Conservation (phyloP, 2,797 vertebrate genomes). For the Paguma larvata region DNA sequence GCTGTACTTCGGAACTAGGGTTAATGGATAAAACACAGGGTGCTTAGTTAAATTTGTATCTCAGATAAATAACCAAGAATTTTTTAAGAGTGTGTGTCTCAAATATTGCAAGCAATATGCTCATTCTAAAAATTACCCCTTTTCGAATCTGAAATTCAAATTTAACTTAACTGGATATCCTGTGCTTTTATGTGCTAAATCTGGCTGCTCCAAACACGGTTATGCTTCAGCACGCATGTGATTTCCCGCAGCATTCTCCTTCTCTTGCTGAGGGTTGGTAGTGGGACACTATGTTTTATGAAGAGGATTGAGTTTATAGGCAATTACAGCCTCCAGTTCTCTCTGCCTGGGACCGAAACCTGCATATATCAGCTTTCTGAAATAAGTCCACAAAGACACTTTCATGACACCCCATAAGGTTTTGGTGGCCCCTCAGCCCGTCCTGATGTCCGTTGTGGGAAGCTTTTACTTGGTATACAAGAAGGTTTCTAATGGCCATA, state of each 20-base stretch:
- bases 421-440: background rate
- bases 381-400: background rate
- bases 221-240: background rate
- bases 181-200: background rate
- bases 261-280: background rate
- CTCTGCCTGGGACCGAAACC: background rate
- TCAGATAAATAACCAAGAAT: background rate
- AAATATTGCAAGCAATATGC: background rate
- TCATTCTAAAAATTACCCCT: background rate
- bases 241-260: background rate
- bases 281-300: background rate
- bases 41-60: background rate
- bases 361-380: background rate
- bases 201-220: too few species aligned
- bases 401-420: background rate
- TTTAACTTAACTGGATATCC: background rate
- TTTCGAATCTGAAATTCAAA: constrained; percentile 19
- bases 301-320: background rate
- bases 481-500: background rate
- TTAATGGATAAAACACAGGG: background rate
- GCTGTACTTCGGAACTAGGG: background rate
- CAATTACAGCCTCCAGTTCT: background rate
- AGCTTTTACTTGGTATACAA: background rate
- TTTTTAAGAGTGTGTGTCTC: background rate
- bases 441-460: background rate